A percentile compares a stretch with the other conserved stretches of the same genome.
Conservation (phyloP, 2,888 invertebrate genomes). For the Hesperia comma region DNA sequence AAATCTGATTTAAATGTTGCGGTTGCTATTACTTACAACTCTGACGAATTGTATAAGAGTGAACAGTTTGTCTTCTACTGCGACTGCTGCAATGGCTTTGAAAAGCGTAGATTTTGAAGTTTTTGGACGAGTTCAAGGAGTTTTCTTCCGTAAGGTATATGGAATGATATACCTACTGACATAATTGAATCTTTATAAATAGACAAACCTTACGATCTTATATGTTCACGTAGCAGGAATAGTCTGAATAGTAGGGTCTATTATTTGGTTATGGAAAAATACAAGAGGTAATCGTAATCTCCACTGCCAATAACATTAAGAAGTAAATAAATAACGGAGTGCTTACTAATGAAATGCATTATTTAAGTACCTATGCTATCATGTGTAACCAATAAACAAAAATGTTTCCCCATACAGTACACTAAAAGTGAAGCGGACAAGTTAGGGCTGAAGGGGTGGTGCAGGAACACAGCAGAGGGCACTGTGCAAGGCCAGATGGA, state of each 20-base stretch:
- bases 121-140: slow-evolving; percentile 85
- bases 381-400: too few relatives aligned
- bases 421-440: slow-evolving; percentile 86
- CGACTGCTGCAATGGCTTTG: slow-evolving; percentile 52
- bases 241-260: not conserved
- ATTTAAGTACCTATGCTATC: too few relatives aligned
- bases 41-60: slow-evolving; percentile 51
- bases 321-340: too few relatives aligned
- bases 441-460: slow-evolving; percentile 88
- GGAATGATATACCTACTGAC: slow-evolving; percentile 9
- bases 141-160: slow-evolving; percentile 85
- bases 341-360: too few relatives aligned
- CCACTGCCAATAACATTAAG: too few relatives aligned
- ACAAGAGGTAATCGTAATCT: too few relatives aligned
- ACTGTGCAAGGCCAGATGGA: slow-evolving; percentile 88
- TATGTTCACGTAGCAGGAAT: not conserved
- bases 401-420: slow-evolving; percentile 71
- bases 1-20: slow-evolving; percentile 54
- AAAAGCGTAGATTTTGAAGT: slow-evolving; percentile 83
- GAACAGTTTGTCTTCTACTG: slow-evolving; percentile 40
- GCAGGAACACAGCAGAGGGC: slow-evolving; percentile 87
- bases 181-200: slow-evolving; percentile 7
- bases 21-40: slow-evolving; percentile 56
- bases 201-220: slow-evolving; percentile 3
- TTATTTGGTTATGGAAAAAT: not conserved